Evolutionary conservation across 2,888 invertebrate genomes (phyloP), one percentile per base, ranked within the genome.

Genomic region (Arge pagana): DNA sequence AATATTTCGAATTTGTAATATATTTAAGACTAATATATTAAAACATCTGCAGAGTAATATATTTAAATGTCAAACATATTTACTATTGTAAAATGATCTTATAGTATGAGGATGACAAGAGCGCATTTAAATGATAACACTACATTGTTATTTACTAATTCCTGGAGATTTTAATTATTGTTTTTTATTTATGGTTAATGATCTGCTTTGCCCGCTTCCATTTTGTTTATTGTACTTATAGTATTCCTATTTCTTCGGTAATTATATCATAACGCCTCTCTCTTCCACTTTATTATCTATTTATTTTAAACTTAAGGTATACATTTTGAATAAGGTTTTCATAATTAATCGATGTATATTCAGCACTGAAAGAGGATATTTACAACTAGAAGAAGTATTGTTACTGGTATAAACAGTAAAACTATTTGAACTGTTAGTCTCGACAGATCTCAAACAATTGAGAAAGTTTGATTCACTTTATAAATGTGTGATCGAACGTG

Each of bases 101-200:
- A n/a, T n/a, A n/a, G n/a, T n/a, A n/a, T n/a, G n/a, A n/a, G n/a
- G n/a, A n/a, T n/a, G 45, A 33, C 31, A 45, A 45, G n/a, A 45
- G 31, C 35, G 45, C 45, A 45, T 45, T 45, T 45, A 42, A n/a
- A 30, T 31, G 15, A 42, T 45, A 23, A 45, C 33, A 21, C 21
- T 45, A 33, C 15, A 13, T 24, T 11, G 49, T 55, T 52, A 43
- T 40, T 21, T 48, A 42, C 43, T 35, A 39, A 39, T 43, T 39
- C 43, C 49, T 42, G 26, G 31, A 39, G 42, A 28, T 52, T 48
- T 52, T 39, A 42, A 48, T 43, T 18, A 30, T 33, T 31, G 43
- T 55, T 52, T 52, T n/a, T 18, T 39, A 43, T 43, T 52, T 39
- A 49, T 55, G 36, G 15, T 52, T 49, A 39, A 48, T 42, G 31